Conservation (phyloP, 2,888 invertebrate genomes). For the Phengaris arion region DNA sequence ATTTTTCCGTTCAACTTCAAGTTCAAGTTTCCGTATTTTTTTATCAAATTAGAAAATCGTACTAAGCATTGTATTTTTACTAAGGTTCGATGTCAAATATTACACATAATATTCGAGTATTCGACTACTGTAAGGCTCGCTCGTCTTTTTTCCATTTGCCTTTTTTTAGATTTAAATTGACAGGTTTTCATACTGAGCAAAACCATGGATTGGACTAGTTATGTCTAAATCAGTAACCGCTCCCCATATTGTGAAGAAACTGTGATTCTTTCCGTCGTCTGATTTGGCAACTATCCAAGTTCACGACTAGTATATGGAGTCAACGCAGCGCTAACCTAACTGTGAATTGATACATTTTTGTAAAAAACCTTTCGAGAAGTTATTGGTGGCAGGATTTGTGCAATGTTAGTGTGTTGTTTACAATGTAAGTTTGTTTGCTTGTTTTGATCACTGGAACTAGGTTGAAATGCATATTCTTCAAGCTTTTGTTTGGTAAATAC, state of each 20-base stretch:
- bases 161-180: no score
- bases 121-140: no score
- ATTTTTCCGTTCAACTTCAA: no score
- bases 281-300: conserved; percentile 47
- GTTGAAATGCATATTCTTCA: neutral
- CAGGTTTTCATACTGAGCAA: no score
- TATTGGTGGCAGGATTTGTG: neutral
- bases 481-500: conserved; percentile 3
- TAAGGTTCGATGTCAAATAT: no score
- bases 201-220: neutral
- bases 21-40: no score
- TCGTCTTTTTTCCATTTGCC: no score
- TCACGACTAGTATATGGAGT: conserved; percentile 35
- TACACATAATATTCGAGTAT: no score
- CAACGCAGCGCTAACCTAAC: neutral
- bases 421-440: conserved; percentile 26
- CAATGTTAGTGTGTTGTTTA: conserved; percentile 1
- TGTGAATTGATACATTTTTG: neutral
- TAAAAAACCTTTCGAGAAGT: conserved; percentile 38
- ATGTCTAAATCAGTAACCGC: conserved; percentile 9
- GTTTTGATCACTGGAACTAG: conserved; percentile 1
- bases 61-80: no score
- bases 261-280: conserved; percentile 39
- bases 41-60: no score
- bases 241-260: conserved; percentile 35